Evolutionary conservation across 2,888 invertebrate genomes (phyloP).

Genomic region (Nomada fucata): DNA sequence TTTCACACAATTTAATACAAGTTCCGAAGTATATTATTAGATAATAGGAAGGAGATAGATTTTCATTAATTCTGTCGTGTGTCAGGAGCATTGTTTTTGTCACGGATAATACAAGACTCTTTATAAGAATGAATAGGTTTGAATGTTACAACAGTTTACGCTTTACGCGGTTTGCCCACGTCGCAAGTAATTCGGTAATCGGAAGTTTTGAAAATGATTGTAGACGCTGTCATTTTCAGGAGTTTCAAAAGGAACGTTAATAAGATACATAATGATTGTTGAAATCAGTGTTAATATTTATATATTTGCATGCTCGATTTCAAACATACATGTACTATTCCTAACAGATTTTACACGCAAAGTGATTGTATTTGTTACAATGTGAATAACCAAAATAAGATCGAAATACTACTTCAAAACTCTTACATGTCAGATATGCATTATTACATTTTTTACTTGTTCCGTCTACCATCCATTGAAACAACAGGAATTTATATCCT

Average conservation of each 20-base stretch:
- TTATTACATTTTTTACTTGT: slow-evolving; percentile 42
- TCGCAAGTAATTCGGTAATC: background rate
- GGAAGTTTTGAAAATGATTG: background rate
- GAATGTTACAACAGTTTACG: background rate
- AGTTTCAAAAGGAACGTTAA: slow-evolving; percentile 9
- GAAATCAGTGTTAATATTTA: slow-evolving; percentile 33
- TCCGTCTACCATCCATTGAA: slow-evolving; percentile 21
- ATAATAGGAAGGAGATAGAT: background rate
- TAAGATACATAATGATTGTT: slow-evolving; percentile 8
- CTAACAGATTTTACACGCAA: slow-evolving; percentile 39
- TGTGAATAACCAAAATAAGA: slow-evolving; percentile 9
- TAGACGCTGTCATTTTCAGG: slow-evolving; percentile 9
- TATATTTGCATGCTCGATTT: slow-evolving; percentile 47
- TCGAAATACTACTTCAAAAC: slow-evolving; percentile 78
- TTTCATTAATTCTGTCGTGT: slow-evolving; percentile 1
- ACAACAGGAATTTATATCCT: slow-evolving; percentile 16
- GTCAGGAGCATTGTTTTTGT: slow-evolving; percentile 23
- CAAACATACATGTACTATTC: slow-evolving; percentile 41
- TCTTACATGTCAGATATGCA: slow-evolving; percentile 83
- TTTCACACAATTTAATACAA: background rate
- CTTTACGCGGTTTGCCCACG: background rate
- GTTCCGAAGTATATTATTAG: background rate
- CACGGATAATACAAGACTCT: background rate
- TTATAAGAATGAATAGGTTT: background rate
- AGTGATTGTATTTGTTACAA: slow-evolving; percentile 20